Evolutionary conservation across 92 coral and sea anemone species (phyloP), one percentile per base, ranked within the genome.

Genomic region (Zoanthus solanderi): DNA sequence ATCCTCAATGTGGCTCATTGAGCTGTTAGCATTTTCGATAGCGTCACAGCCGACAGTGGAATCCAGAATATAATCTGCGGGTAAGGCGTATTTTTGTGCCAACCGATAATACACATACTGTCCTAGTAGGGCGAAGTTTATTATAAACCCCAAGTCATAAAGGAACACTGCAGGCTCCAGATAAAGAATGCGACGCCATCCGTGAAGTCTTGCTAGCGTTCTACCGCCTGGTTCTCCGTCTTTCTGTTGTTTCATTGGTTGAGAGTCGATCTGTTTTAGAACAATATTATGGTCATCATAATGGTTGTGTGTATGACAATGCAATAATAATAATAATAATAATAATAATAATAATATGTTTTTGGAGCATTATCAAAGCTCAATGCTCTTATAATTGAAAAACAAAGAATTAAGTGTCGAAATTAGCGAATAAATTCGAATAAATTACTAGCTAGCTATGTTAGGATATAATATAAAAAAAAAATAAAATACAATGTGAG

Each of bases 81-180:
- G 96, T 56, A 87, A 87, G 60, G 90, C 90, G 45, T 77, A 79
- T 16, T 83, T 87, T 31, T 89, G 87, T 65, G 94, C 92, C 29
- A 73, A 79, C 4, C 94, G 72, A 9, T 76, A 69, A 79, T 94
- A 92, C 17, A 91, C 75, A 65, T 87, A 89, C 88, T 94, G 96
- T 34, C 72, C 88, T 14, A 78, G 71, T 7, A 94, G 30, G 4
- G 96, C 92, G 6, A 78, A 31, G 71, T 54, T 89, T 92, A 92
- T 89, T 81, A 94, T 83, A 8, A 75, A 71, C 18, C 92, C 93
- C 68, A 18, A 15, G 15, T n/a, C 31, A 29, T 6, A 75, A 3
- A 75, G 17, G 34, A 75, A 23, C 0, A 75, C 34, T 0, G 58
- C 78, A 44, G 78, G 78, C 16, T 75, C 78, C 9, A 75, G 34